These are phyloP conservation scores for Lasioglossum baleicum DNA, from an alignment of 1,140 invertebrate genomes.

Conservation along the genomic window DNA sequence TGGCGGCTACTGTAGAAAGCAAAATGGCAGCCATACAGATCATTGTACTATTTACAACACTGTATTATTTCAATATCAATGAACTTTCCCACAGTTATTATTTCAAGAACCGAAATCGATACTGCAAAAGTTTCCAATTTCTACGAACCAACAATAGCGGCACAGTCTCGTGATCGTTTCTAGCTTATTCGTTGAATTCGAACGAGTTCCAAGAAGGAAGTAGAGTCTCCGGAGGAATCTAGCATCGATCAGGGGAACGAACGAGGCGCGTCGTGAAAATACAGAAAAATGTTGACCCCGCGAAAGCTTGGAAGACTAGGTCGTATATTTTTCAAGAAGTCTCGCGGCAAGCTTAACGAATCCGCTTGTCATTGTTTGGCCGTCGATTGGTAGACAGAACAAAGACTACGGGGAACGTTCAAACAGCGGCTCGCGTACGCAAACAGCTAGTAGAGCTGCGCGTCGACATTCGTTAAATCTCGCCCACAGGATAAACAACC, in stretches of 20 bases:
- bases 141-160: too few relatives aligned
- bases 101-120: too few relatives aligned
- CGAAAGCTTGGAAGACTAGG: not conserved
- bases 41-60: too few relatives aligned
- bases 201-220: too few relatives aligned
- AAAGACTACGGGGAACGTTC: constrained; percentile 15
- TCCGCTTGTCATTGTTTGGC: constrained; percentile 9
- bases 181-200: too few relatives aligned
- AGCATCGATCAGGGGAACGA: not conserved
- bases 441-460: constrained; percentile 10
- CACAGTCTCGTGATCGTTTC: too few relatives aligned
- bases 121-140: too few relatives aligned
- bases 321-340: constrained; percentile 5
- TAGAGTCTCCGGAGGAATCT: not conserved
- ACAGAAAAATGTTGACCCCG: not conserved
- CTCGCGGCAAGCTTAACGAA: constrained; percentile 3
- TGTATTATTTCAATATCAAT: too few relatives aligned
- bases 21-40: too few relatives aligned
- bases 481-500: constrained; percentile 23
- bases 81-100: too few relatives aligned
- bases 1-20: too few relatives aligned
- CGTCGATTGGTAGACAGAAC: constrained; percentile 8
- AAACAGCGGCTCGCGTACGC: constrained; percentile 18
- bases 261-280: not conserved
- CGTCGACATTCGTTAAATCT: constrained; percentile 33